These are phyloP conservation scores for Nerophis lumbriciformis DNA, from an alignment of 2,113 vertebrate species.

Conservation along the genomic window DNA sequence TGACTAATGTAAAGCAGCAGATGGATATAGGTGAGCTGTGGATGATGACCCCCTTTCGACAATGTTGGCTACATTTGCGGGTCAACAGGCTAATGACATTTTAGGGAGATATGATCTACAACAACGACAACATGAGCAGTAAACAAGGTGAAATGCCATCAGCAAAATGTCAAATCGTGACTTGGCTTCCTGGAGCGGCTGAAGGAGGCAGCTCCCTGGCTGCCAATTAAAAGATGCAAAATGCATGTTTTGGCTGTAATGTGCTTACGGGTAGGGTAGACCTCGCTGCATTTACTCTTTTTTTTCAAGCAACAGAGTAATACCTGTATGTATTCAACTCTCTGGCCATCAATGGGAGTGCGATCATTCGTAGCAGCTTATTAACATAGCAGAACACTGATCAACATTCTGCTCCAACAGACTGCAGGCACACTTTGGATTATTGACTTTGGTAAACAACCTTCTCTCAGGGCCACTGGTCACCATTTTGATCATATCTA, in stretches of 20 bases:
- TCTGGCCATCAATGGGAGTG: slow-evolving; percentile 15
- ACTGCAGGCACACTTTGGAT: slow-evolving; percentile 38
- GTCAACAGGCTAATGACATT: slow-evolving; percentile 53
- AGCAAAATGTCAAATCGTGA: slow-evolving; percentile 62
- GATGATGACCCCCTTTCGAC: slow-evolving; percentile 38
- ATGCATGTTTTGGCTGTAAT: slow-evolving; percentile 37
- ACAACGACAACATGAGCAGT: slow-evolving; percentile 51
- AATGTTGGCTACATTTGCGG: slow-evolving; percentile 31
- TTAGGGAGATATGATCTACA: slow-evolving; percentile 45
- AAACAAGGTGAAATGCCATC: slow-evolving; percentile 51
- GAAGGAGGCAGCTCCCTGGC: slow-evolving; percentile 28
- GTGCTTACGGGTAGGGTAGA: neutral
- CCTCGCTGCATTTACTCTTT: slow-evolving; percentile 9
- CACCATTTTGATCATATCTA: slow-evolving; percentile 28
- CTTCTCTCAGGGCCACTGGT: slow-evolving; percentile 29
- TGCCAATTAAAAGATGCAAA: slow-evolving; percentile 49
- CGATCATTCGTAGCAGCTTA: neutral
- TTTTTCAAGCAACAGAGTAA: neutral
- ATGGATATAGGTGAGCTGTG: slow-evolving; percentile 25
- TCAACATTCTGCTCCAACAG: slow-evolving; percentile 29
- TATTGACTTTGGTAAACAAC: slow-evolving; percentile 48
- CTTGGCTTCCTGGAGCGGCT: slow-evolving; percentile 42
- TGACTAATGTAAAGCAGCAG: slow-evolving; percentile 46
- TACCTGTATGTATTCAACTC: slow-evolving; percentile 11
- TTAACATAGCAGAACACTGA: slow-evolving; percentile 26